A percentile compares a stretch with the other conserved stretches of the same genome.
These are phyloP conservation scores for Mongoloraphidia duomilia DNA, from an alignment of 2,888 invertebrate species.

Conservation along the genomic window DNA sequence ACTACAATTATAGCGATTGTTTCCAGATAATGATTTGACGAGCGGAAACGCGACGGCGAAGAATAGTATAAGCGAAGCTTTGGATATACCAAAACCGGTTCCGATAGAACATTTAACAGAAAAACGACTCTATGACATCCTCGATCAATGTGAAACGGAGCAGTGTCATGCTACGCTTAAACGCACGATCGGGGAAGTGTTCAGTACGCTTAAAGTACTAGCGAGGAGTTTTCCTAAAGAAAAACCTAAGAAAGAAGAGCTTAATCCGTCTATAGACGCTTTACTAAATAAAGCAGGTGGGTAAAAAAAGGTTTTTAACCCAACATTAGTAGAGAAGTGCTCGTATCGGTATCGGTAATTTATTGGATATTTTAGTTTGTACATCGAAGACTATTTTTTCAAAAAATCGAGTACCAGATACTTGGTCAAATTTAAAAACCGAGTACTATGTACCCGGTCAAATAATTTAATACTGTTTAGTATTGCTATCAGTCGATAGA, in stretches of 20 bases:
- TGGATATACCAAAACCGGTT: neutral
- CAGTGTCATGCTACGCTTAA: slow-evolving; percentile 58
- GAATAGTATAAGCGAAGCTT: neutral
- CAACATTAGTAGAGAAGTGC: too few relatives aligned
- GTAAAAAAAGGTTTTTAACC: slow-evolving; percentile 5
- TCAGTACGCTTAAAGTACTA: slow-evolving; percentile 51
- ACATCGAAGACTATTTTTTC: too few relatives aligned
- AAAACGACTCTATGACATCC: slow-evolving; percentile 54
- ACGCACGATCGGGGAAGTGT: slow-evolving; percentile 64
- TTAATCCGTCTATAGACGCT: slow-evolving; percentile 34
- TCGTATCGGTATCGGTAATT: slow-evolving; percentile 5
- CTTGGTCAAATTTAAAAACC: too few relatives aligned
- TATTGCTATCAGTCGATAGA: too few relatives aligned
- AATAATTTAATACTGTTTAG: too few relatives aligned
- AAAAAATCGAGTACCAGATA: too few relatives aligned
- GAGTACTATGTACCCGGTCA: too few relatives aligned
- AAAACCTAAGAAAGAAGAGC: slow-evolving; percentile 30
- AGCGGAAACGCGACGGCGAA: neutral
- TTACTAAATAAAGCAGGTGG: slow-evolving; percentile 37
- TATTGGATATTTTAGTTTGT: neutral
- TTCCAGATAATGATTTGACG: slow-evolving; percentile 5
- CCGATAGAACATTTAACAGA: slow-evolving; percentile 45
- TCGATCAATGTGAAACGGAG: slow-evolving; percentile 56
- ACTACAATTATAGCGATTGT: neutral
- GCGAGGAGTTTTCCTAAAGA: slow-evolving; percentile 53